phyloP scores from a whole-genome alignment of 2,888 invertebrate genomes.

The Tenodera sinensis region DNA sequence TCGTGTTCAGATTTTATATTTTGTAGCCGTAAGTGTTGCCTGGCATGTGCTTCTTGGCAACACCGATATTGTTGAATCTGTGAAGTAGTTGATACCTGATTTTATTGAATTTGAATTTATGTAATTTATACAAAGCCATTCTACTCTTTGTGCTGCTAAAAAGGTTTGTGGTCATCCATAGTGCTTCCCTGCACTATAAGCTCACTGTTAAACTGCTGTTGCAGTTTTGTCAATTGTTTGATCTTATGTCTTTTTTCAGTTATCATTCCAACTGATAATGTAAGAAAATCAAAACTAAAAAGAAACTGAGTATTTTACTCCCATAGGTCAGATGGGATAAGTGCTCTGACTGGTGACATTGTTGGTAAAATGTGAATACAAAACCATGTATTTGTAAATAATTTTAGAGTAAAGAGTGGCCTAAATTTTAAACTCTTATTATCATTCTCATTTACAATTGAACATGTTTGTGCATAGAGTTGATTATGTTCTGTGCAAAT shows the following conservation, averaged over 20 bases:
- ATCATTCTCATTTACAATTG: background rate
- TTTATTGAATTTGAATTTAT: background rate
- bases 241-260: background rate
- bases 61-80: background rate
- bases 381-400: background rate
- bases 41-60: background rate
- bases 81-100: too few species aligned
- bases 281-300: background rate
- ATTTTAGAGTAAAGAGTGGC: background rate
- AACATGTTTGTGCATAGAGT: background rate
- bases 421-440: background rate
- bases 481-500: background rate
- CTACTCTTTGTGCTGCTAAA: background rate
- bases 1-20: background rate
- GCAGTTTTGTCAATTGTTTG: background rate
- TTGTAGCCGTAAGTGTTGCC: background rate
- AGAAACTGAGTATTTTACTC: background rate
- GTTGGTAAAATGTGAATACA: background rate
- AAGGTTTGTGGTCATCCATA: background rate
- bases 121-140: background rate
- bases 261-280: background rate
- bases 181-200: background rate
- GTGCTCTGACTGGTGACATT: background rate
- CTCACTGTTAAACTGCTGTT: background rate
- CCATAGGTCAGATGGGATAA: background rate